phyloP scores from a whole-genome alignment of 1,140 invertebrate genomes.

The Harlomillsia oculata region DNA sequence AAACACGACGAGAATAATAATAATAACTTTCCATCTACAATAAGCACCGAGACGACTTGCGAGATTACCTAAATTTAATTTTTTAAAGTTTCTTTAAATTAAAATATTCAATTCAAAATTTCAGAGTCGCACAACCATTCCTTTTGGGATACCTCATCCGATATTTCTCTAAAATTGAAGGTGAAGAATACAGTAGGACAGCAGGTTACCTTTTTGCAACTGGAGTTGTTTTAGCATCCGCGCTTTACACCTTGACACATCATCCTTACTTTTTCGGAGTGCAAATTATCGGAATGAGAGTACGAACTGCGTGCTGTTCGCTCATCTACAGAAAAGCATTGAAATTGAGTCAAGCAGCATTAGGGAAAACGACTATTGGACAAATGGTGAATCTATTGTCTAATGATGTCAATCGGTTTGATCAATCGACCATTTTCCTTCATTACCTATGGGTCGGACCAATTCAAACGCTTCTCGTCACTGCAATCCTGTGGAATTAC shows the following conservation, averaged over 20 bases:
- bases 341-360: constrained; percentile 37
- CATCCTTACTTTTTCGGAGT: constrained; percentile 51
- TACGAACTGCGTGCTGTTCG: constrained; percentile 47
- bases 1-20: no score
- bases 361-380: constrained; percentile 48
- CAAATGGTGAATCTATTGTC: constrained; percentile 52
- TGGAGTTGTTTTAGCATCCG: constrained; percentile 41
- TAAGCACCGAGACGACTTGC: no score
- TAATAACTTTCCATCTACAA: no score
- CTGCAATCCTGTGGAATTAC: constrained; percentile 44
- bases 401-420: constrained; percentile 49
- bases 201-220: constrained; percentile 37
- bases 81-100: no score
- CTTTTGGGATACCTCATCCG: constrained; percentile 38
- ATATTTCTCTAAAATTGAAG: constrained; percentile 34
- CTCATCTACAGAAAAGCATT: constrained; percentile 50
- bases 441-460: constrained; percentile 48
- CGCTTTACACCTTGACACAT: constrained; percentile 45
- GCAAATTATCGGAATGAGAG: constrained; percentile 44
- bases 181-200: background rate
- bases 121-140: constrained; percentile 34
- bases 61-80: no score
- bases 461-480: constrained; percentile 41
- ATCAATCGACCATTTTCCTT: constrained; percentile 41
- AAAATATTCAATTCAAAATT: no score